A percentile compares a stretch with the other conserved stretches of the same genome.
phyloP scores from a whole-genome alignment of 2,113 vertebrate genomes.

The Struthidea cinerea region DNA sequence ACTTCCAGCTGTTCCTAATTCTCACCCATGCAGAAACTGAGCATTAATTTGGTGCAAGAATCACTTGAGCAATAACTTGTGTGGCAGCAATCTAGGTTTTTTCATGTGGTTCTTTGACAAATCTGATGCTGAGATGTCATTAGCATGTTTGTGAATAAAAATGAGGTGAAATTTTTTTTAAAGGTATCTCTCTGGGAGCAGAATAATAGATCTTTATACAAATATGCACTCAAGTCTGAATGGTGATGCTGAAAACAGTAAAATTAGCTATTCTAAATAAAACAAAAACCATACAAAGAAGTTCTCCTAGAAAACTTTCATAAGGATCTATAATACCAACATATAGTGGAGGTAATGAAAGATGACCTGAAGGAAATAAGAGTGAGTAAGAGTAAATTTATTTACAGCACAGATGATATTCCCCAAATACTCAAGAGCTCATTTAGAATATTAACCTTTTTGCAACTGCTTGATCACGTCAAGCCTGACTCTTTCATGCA shows the following conservation, averaged over 20 bases:
- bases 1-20: neutral
- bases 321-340: neutral
- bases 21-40: neutral
- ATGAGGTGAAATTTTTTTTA: neutral
- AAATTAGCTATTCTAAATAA: neutral
- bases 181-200: neutral
- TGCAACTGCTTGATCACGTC: neutral
- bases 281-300: neutral
- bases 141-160: neutral
- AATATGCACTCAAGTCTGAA: neutral
- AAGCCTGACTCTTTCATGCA: neutral
- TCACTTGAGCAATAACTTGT: neutral
- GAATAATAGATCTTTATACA: neutral
- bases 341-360: neutral
- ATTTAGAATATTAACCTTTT: neutral
- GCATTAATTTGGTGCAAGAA: neutral
- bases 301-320: neutral
- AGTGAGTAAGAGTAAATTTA: neutral
- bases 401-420: neutral
- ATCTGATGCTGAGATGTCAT: neutral
- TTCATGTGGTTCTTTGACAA: neutral
- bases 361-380: neutral
- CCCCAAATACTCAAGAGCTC: neutral
- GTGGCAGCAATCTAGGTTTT: neutral
- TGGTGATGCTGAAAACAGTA: neutral